Evolutionary conservation across 2,888 invertebrate species (phyloP).

Genomic region (Platynereis dumerilii): DNA sequence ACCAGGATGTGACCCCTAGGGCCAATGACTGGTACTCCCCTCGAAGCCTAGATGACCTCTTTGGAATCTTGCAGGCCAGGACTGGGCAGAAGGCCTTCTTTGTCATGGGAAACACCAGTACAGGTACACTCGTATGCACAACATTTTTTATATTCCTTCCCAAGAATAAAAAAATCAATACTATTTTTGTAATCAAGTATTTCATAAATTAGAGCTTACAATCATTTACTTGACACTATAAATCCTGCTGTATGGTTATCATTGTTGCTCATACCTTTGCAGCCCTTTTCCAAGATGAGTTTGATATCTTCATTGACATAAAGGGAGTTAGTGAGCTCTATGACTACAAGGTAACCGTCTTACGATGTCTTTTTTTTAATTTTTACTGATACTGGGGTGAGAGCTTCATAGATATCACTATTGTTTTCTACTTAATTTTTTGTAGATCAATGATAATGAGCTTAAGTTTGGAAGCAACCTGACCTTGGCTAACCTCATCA

Average conservation of each 20-base stretch:
- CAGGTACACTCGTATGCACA: no score
- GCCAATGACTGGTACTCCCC: conserved; percentile 48
- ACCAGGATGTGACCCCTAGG: conserved; percentile 38
- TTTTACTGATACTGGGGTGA: no score
- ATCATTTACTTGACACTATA: no score
- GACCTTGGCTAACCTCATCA: conserved; percentile 69
- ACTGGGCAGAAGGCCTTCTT: conserved; percentile 61
- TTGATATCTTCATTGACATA: background rate
- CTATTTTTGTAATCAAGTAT: no score
- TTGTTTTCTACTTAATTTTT: no score
- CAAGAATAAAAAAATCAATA: no score
- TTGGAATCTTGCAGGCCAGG: conserved; percentile 37
- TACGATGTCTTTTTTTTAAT: no score
- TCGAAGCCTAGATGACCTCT: conserved; percentile 39
- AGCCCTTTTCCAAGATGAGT: background rate
- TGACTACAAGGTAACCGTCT: background rate
- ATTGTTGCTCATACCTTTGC: no score
- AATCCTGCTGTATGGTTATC: no score
- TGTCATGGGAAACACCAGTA: conserved; percentile 78
- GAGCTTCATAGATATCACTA: no score
- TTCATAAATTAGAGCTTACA: no score
- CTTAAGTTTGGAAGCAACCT: conserved; percentile 71
- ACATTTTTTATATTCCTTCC: no score
- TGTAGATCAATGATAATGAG: conserved; percentile 50
- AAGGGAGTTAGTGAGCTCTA: background rate